Conservation (phyloP, 2,797 vertebrate genomes). For the Adelosebastes latens region DNA sequence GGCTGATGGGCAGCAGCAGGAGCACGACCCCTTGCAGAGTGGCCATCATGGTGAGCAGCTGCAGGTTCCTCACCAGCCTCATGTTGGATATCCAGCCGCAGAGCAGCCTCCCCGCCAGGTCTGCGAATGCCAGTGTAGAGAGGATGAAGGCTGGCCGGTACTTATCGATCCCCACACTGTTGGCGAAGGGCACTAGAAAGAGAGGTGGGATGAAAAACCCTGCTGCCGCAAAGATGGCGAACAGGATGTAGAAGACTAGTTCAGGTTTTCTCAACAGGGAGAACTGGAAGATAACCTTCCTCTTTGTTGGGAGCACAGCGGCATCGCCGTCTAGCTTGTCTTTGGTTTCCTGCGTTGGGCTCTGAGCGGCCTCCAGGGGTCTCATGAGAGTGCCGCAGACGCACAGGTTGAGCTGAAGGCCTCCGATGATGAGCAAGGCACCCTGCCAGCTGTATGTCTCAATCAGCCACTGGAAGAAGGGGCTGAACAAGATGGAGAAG, state of each 20-base stretch:
- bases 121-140: slow-evolving; percentile 67
- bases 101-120: slow-evolving; percentile 71
- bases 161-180: slow-evolving; percentile 61
- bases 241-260: slow-evolving; percentile 73
- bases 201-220: slow-evolving; percentile 76
- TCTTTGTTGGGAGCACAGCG: slow-evolving; percentile 4
- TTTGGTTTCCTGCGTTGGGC: neutral
- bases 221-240: slow-evolving; percentile 70
- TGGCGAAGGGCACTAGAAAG: slow-evolving; percentile 74
- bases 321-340: neutral
- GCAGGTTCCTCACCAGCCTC: slow-evolving; percentile 75
- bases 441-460: slow-evolving; percentile 77
- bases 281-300: slow-evolving; percentile 57
- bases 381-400: slow-evolving; percentile 80
- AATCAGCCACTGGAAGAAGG: slow-evolving; percentile 80
- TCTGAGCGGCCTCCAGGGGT: slow-evolving; percentile 38
- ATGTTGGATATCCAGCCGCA: slow-evolving; percentile 79
- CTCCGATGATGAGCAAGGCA: slow-evolving; percentile 76
- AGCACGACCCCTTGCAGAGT: slow-evolving; percentile 67
- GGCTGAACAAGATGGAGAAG: slow-evolving; percentile 74
- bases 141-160: slow-evolving; percentile 77
- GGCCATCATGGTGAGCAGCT: slow-evolving; percentile 70
- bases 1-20: slow-evolving; percentile 72
- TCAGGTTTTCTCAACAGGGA: slow-evolving; percentile 70
- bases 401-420: slow-evolving; percentile 80